Percentiles rank a stretch among this genome's conserved stretches.
Conservation (phyloP, 1,140 invertebrate species). For the Aphis gossypii region DNA sequence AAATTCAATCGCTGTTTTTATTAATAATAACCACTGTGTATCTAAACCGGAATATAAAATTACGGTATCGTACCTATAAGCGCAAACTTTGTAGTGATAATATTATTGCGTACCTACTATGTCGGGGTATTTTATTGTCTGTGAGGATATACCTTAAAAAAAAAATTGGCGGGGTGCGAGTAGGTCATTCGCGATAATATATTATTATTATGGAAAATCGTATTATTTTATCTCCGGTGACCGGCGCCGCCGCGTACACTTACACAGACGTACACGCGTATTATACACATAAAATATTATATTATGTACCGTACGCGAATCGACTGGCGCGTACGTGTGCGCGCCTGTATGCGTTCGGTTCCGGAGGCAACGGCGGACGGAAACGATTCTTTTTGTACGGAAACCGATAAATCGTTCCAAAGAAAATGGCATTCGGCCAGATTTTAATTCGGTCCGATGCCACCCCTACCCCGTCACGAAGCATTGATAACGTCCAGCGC, state of each 20-base stretch:
- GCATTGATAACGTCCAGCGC: conserved; percentile 24
- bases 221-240: conserved; percentile 8
- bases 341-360: neutral
- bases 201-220: neutral
- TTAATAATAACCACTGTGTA: no score
- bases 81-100: neutral
- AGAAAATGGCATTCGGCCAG: conserved; percentile 50
- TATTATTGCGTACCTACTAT: neutral
- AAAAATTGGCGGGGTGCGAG: neutral
- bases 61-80: neutral
- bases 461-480: neutral
- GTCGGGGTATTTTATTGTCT: neutral
- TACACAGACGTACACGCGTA: neutral
- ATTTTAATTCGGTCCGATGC: conserved; percentile 49
- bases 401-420: conserved; percentile 49
- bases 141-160: neutral
- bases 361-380: neutral
- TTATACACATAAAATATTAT: neutral
- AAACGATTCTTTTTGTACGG: conserved; percentile 54
- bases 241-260: neutral
- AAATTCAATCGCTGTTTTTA: neutral
- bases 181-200: neutral
- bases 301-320: neutral
- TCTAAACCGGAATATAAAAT: neutral
- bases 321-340: neutral